Percentiles rank a stretch among this genome's conserved stretches.
Evolutionary conservation across 2,113 vertebrate genomes (phyloP).

Genomic region (Mobula birostris): DNA sequence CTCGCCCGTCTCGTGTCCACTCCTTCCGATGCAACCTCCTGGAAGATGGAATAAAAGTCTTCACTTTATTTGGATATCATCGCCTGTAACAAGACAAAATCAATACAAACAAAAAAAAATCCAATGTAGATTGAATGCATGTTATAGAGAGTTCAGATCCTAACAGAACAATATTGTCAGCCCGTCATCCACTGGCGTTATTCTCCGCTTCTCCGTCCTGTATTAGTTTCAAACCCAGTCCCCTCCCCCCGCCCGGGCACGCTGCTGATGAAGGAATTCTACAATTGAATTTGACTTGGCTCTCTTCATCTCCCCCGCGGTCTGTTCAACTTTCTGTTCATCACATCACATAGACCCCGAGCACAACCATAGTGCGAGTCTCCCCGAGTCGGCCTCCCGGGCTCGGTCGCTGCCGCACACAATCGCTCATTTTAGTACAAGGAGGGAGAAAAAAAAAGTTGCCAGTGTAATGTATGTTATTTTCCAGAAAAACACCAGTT

Average conservation of each 20-base stretch:
- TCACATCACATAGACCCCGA: not conserved
- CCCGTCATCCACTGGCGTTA: not conserved
- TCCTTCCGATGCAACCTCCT: slow-evolving; percentile 51
- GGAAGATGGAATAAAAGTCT: slow-evolving; percentile 51
- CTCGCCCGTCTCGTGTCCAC: slow-evolving; percentile 48
- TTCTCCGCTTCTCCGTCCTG: too few species aligned
- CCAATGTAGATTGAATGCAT: slow-evolving; percentile 27
- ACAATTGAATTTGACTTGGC: not conserved
- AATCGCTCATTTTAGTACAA: not conserved
- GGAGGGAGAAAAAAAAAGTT: not conserved
- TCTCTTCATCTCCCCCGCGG: not conserved
- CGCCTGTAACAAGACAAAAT: slow-evolving; percentile 49
- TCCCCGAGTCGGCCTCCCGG: not conserved
- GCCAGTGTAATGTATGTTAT: not conserved
- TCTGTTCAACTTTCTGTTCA: not conserved
- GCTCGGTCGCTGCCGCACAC: not conserved
- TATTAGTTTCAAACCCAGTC: not conserved
- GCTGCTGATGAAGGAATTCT: not conserved
- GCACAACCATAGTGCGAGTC: not conserved
- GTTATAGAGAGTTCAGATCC: not conserved
- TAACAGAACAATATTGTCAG: not conserved
- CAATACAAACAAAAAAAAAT: not conserved
- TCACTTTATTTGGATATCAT: slow-evolving; percentile 50
- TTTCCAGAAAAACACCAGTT: not conserved
- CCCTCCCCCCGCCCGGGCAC: not conserved